Percentiles rank a stretch among this genome's conserved stretches.
Evolutionary conservation across 2,113 vertebrate species (phyloP).

Genomic region (Stictonetta naevosa): DNA sequence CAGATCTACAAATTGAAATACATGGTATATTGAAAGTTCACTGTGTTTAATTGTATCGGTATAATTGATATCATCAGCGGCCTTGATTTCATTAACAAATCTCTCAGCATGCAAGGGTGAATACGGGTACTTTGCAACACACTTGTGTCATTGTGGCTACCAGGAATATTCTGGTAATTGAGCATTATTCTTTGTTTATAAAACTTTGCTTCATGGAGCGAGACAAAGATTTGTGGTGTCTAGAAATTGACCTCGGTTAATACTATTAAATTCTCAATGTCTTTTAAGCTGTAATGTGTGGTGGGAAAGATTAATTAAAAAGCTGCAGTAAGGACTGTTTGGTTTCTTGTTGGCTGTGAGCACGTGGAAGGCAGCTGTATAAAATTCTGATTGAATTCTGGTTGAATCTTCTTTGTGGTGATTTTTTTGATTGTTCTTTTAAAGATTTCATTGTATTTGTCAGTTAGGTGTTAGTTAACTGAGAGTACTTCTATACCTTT

Average conservation of each 20-base stretch:
- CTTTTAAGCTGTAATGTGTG: background rate
- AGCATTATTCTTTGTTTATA: background rate
- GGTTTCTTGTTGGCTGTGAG: background rate
- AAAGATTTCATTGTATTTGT: background rate
- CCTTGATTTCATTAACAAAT: constrained; percentile 36
- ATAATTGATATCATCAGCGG: background rate
- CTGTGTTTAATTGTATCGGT: background rate
- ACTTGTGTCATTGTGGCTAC: background rate
- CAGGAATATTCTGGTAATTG: background rate
- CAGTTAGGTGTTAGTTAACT: background rate
- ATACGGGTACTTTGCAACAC: background rate
- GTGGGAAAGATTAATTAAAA: constrained; percentile 7
- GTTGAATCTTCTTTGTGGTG: background rate
- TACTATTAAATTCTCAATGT: background rate
- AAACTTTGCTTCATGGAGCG: background rate
- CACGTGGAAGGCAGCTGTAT: background rate
- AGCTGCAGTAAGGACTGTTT: background rate
- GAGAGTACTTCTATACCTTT: background rate
- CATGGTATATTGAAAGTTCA: background rate
- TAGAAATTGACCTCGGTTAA: background rate
- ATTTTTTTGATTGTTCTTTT: background rate
- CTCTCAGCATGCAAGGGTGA: background rate
- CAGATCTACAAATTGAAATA: background rate
- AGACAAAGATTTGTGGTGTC: background rate
- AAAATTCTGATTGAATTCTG: background rate